Evolutionary conservation across 2,797 vertebrate genomes (phyloP).

Genomic region (Sarcophilus harrisii): DNA sequence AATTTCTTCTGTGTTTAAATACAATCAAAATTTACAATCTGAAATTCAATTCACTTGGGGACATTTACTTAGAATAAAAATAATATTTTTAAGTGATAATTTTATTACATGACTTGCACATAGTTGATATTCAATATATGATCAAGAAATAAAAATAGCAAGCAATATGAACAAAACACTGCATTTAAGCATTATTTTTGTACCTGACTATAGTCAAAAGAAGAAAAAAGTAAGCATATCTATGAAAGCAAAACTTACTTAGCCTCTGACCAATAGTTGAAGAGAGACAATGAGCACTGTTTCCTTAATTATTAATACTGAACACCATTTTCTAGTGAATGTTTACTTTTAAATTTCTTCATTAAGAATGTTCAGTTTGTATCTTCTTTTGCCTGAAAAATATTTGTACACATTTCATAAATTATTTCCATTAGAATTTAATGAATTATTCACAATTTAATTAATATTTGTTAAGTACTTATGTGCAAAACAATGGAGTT

Average conservation of each 20-base stretch:
- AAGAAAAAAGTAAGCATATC: constrained; percentile 65
- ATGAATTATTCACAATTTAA: constrained; percentile 66
- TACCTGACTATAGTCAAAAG: constrained; percentile 63
- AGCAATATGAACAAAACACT: constrained; percentile 61
- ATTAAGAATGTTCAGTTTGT: constrained; percentile 28
- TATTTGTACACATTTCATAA: constrained; percentile 60
- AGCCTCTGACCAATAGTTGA: constrained; percentile 15
- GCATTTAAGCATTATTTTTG: constrained; percentile 68
- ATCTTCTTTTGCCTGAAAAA: constrained; percentile 58
- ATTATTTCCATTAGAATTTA: constrained; percentile 66
- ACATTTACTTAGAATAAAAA: constrained; percentile 66
- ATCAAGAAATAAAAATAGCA: constrained; percentile 74
- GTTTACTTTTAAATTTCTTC: constrained; percentile 64
- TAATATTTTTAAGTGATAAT: background rate
- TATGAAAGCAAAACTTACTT: constrained; percentile 55
- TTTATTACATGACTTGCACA: background rate
- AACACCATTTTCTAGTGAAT: constrained; percentile 64
- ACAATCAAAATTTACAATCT: constrained; percentile 54
- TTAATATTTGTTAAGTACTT: constrained; percentile 32
- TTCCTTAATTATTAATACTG: constrained; percentile 72
- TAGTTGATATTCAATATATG: constrained; percentile 64
- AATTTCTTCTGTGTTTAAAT: constrained; percentile 51
- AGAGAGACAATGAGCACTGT: constrained; percentile 67
- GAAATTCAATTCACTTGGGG: constrained; percentile 66
- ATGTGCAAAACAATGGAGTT: background rate